phyloP scores from a whole-genome alignment of 2,797 vertebrate species.

The Dermochelys coriacea region DNA sequence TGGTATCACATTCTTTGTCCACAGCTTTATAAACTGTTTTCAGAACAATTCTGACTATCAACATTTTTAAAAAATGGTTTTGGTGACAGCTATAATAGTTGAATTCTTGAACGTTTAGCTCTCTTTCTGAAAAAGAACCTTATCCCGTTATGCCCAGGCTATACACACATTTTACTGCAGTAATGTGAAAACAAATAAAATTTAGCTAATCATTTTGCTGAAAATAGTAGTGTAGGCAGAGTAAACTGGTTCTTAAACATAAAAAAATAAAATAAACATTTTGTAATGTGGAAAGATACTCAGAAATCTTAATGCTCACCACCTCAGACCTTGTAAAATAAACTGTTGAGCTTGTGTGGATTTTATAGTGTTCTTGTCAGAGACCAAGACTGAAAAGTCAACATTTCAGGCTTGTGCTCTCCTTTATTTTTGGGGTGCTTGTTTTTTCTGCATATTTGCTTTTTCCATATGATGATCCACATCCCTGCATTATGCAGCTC shows the following conservation, averaged over 20 bases:
- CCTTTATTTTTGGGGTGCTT: neutral
- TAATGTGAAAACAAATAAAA: neutral
- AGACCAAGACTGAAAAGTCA: neutral
- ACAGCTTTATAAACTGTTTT: slow-evolving; percentile 61
- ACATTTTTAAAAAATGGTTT: slow-evolving; percentile 42
- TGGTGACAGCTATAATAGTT: neutral
- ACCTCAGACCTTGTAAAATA: slow-evolving; percentile 8
- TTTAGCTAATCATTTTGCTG: neutral
- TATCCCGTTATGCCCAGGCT: neutral
- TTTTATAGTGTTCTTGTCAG: neutral
- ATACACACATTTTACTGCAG: neutral
- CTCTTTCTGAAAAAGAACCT: neutral
- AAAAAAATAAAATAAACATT: neutral
- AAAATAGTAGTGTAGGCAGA: neutral
- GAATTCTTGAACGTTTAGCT: neutral
- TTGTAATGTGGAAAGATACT: neutral
- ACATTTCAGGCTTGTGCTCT: neutral
- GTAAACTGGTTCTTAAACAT: neutral
- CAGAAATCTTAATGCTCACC: neutral
- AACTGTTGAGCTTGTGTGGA: neutral
- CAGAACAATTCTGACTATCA: slow-evolving; percentile 43
- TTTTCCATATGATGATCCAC: neutral
- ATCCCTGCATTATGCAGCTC: neutral
- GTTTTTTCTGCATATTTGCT: neutral
- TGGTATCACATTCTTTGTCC: slow-evolving; percentile 42